These are phyloP conservation scores for Scomber colias DNA, from an alignment of 2,113 vertebrate genomes.

Conservation along the genomic window DNA sequence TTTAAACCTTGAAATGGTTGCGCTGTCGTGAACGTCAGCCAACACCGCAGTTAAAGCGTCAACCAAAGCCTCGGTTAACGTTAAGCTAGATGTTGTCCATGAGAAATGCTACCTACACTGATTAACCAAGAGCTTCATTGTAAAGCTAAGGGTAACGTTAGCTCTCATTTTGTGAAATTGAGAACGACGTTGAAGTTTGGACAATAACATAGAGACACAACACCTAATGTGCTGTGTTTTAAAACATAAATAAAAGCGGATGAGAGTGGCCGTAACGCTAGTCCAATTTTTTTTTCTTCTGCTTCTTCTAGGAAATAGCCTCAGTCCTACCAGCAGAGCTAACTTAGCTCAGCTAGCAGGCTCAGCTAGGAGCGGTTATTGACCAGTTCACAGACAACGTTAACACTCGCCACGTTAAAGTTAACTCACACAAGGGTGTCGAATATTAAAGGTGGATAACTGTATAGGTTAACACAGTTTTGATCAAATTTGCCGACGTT, in stretches of 20 bases:
- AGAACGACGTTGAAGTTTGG: neutral
- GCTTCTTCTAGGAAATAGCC: slow-evolving; percentile 33
- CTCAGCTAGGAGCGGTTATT: slow-evolving; percentile 33
- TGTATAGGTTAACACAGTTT: neutral
- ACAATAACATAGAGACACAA: neutral
- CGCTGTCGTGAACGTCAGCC: neutral
- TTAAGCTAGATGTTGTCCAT: slow-evolving; percentile 8
- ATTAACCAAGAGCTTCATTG: slow-evolving; percentile 17
- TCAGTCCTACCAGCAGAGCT: slow-evolving; percentile 46
- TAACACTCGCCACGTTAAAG: neutral
- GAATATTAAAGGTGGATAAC: neutral
- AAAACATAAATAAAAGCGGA: neutral
- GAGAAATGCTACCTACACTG: slow-evolving; percentile 24
- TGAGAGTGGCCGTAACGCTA: accelerated
- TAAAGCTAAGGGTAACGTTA: slow-evolving; percentile 25
- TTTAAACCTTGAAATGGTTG: neutral
- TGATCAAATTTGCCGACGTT: neutral
- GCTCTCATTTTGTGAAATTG: slow-evolving; percentile 16
- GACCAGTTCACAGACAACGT: neutral
- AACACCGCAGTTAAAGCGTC: neutral
- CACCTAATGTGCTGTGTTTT: neutral
- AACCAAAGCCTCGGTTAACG: neutral
- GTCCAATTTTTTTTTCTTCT: neutral
- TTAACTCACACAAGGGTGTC: accelerated
- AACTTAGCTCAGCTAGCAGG: slow-evolving; percentile 55